Evolutionary conservation across 2,888 invertebrate species (phyloP), one percentile per base, ranked within the genome.

Genomic region (Euplagia quadripunctaria): DNA sequence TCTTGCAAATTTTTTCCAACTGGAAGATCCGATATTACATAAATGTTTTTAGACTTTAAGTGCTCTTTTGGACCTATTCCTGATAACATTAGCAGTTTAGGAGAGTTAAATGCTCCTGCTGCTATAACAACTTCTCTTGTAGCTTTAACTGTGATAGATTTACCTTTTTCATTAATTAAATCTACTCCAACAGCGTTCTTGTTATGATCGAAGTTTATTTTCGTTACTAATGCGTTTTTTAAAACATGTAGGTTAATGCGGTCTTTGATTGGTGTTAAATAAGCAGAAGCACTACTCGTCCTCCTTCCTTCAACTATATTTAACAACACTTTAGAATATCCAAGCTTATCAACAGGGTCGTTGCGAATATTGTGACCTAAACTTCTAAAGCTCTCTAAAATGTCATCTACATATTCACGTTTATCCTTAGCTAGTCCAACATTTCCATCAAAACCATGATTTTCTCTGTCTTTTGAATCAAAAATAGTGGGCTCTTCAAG

Each of bases 11-110:
- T 90, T 61, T 85, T 58, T 1, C 91, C 91, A 8, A 91, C 90
- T 0, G 91, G 89, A 12, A 90, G 77, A 78, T 92, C 85, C 16
- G 80, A 82, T 52, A 83, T 77, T 0, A 90, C 84, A 4, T 79
- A 49, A 16, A 91, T 91, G 1, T 82, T 80, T 0, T 86, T 75
- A 4, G 79, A 69, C 17, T 80, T 51, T 3, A 92, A 78, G 49
- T 91, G 88, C 20, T 86, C 74, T 68, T 77, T 84, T 4, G 90
- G 91, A 2, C 91, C 90, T 1, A 91, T 86, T 17, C 91, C 91
- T 0, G 91, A 91, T 4, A 90, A 77, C 90, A 91, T 89, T 0
- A 90, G 79, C 3, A 91, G 75, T 68, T 90, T 85, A 0, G 92
- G 87, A 11, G 87, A 79, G 42, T 90, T 90, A 11, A 91, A 73